Evolutionary conservation across 2,113 vertebrate species (phyloP), one percentile per base, ranked within the genome.

Genomic region (Phocoena sinus): DNA sequence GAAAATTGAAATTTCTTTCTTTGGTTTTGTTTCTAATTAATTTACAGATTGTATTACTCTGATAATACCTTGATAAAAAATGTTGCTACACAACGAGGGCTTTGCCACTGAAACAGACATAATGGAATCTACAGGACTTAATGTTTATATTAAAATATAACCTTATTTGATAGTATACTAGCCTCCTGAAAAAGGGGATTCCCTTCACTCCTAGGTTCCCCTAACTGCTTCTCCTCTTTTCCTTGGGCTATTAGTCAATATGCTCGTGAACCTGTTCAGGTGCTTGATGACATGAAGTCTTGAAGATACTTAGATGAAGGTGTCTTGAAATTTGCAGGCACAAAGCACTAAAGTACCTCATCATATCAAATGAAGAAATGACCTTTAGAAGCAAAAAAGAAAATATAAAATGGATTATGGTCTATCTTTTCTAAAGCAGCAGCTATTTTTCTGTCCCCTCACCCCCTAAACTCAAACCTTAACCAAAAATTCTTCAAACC

Each of bases 241-340:
- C 98, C 99, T 99, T 99, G 98, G 99, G 98, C 99, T 99, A 99
- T 97, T 98, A 98, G 98, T 99, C 99, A 97, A 98, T 99, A 98
- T 99, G 99, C 96, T 98, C 96, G 97, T 99, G 98, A 98, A 99
- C 97, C 98, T 99, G 98, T 98, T 99, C 99, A 95, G 99, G 98
- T 98, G 98, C 98, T 97, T 98, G 99, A 92, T 98, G 99, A 94
- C 98, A 98, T 93, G 99, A 98, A 98, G 99, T 99, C 99, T 99
- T 99, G 99, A 99, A 99, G 98, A 99, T 99, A n/a, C 71, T 98
- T 98, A 99, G 99, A 98, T 98, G 99, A 98, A 99, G 99, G 97
- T 99, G 99, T 95, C 99, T 98, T 91, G 99, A 99, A 95, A 99
- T 99, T 99, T 99, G 99, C 86, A 99, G 98, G 98, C 99, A 99